These are phyloP conservation scores for Cataglyphis albicans DNA, from an alignment of 2,888 invertebrate genomes.

Conservation along the genomic window DNA sequence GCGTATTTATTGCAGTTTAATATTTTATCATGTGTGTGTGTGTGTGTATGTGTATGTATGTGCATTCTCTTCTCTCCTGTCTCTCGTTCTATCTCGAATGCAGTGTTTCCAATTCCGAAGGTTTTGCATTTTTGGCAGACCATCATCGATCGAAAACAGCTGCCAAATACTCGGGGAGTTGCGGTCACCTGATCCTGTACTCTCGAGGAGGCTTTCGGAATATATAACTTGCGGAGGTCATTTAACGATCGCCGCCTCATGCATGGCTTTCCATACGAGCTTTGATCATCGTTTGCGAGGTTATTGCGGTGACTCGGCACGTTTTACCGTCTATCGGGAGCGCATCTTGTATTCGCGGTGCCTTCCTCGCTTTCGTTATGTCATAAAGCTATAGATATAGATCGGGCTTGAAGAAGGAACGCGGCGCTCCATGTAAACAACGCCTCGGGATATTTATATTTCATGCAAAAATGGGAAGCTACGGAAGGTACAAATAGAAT, in stretches of 20 bases:
- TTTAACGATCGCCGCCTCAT: constrained; percentile 36
- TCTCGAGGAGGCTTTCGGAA: background rate
- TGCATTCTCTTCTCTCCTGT: background rate
- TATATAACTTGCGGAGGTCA: constrained; percentile 36
- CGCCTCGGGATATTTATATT: constrained; percentile 37
- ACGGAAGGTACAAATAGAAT: background rate
- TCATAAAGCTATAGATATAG: constrained; percentile 1
- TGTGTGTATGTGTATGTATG: too few species aligned
- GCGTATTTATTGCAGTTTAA: constrained; percentile 30
- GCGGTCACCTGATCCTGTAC: constrained; percentile 6
- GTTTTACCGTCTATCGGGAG: constrained; percentile 26
- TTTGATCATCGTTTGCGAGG: constrained; percentile 51
- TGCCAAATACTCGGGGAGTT: constrained; percentile 8
- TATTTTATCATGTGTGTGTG: constrained; percentile 14
- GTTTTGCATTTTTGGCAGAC: background rate
- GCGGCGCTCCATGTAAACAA: constrained; percentile 6
- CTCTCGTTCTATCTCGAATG: background rate
- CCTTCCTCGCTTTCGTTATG: constrained; percentile 20
- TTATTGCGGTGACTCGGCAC: constrained; percentile 51
- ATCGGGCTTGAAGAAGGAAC: background rate
- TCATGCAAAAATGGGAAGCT: background rate
- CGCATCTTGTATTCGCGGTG: constrained; percentile 49
- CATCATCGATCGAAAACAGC: constrained; percentile 8
- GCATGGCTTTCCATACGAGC: constrained; percentile 36
- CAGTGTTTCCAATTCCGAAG: constrained; percentile 1